phyloP scores from a whole-genome alignment of 2,113 vertebrate species.

The Pseudolaguvia tuberculata region DNA sequence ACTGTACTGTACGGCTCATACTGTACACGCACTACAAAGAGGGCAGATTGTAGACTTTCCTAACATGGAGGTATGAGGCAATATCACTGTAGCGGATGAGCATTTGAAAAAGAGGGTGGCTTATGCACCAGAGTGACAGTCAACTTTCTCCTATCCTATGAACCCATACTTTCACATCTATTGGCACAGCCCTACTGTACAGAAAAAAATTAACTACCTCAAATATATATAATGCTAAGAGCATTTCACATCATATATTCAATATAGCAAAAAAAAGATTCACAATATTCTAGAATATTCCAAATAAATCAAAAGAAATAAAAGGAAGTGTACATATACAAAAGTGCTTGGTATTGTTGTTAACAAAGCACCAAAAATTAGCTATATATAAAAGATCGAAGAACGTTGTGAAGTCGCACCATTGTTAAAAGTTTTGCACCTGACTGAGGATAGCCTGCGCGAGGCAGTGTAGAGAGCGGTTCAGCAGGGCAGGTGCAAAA shows the following conservation, averaged over 20 bases:
- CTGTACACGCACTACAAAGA: conserved; percentile 27
- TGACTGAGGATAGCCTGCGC: conserved; percentile 66
- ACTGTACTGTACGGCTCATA: conserved; percentile 44
- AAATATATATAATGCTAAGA: conserved; percentile 67
- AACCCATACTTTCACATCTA: conserved; percentile 68
- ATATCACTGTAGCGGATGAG: conserved; percentile 41
- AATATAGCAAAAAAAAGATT: conserved; percentile 63
- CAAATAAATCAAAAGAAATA: conserved; percentile 57
- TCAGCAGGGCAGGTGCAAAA: conserved; percentile 46
- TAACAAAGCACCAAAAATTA: conserved; percentile 72
- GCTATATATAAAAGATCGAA: conserved; percentile 79
- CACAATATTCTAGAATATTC: conserved; percentile 61
- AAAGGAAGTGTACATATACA: conserved; percentile 66
- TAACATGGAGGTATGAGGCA: conserved; percentile 38
- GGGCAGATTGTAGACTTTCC: conserved; percentile 39
- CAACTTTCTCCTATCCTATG: conserved; percentile 35
- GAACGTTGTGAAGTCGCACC: conserved; percentile 76
- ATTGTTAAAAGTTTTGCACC: conserved; percentile 69
- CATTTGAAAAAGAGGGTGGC: conserved; percentile 34
- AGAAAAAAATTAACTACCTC: conserved; percentile 74
- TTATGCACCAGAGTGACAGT: conserved; percentile 34
- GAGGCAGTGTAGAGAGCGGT: conserved; percentile 52
- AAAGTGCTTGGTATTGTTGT: conserved; percentile 75
- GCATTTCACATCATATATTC: conserved; percentile 78
- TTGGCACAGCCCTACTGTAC: conserved; percentile 80